Evolutionary conservation across 2,113 vertebrate species (phyloP).

Genomic region (Microtus oregoni): DNA sequence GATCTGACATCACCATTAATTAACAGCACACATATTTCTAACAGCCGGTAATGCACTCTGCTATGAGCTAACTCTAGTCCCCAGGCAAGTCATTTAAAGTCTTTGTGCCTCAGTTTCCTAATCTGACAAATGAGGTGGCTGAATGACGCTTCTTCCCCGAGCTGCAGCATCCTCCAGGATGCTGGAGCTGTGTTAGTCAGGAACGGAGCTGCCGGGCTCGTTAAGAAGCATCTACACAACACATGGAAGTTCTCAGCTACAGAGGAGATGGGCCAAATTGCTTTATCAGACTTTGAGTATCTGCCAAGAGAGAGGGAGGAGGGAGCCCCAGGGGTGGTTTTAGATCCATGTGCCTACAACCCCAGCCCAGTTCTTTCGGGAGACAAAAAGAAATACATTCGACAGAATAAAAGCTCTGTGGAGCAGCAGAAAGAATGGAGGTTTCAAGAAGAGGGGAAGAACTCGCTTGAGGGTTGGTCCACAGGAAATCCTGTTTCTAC

Average conservation of each 20-base stretch:
- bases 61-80: constrained; percentile 12
- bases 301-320: constrained; percentile 70
- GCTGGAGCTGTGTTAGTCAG: constrained; percentile 21
- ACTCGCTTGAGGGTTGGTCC: not conserved
- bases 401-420: constrained; percentile 53
- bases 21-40: constrained; percentile 58
- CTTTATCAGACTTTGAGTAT: constrained; percentile 79
- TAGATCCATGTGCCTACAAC: constrained; percentile 61
- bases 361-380: constrained; percentile 50
- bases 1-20: constrained; percentile 61
- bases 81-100: constrained; percentile 17
- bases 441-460: constrained; percentile 15
- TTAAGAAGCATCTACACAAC: constrained; percentile 55
- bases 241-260: constrained; percentile 69
- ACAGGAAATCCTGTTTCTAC: constrained; percentile 62
- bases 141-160: not conserved
- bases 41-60: not conserved
- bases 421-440: not conserved
- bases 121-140: constrained; percentile 14
- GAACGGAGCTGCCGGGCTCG: constrained; percentile 34
- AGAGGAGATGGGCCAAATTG: constrained; percentile 73
- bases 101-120: constrained; percentile 60
- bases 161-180: not conserved
- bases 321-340: constrained; percentile 26
- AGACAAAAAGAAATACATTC: constrained; percentile 71